Base-by-base conservation (phyloP, 2,113 vertebrate species). In the Mustela nigripes region DNA sequence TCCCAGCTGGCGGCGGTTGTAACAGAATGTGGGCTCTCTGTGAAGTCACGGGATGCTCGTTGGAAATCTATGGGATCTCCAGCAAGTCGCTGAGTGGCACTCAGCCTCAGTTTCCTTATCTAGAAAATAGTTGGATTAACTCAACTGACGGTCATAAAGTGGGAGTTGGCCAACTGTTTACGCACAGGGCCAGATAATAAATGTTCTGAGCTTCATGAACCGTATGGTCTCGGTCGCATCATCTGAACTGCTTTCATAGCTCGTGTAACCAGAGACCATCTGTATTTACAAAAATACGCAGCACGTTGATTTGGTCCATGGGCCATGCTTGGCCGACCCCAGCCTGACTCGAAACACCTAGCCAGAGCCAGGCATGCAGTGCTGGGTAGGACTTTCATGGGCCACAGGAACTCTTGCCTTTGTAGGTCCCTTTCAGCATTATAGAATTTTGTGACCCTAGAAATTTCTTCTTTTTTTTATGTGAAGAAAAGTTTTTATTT, bases 311-410 rank as follows among this genome's bases (percentile, higher is more conserved):
- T 8, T 26, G 50, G 62, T 18, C n/a, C 2, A 0, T 16, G 1
- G 5, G 4, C 67, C 74, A 4, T 9, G 10, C 45, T 67, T 28
- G 62, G 67, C 50, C 60, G 48, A 15, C 33, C 65, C 65, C 33
- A 18, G 5, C 21, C n/a, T 19, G 31, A 33, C 1, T 6, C 1
- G 28, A 78, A 53, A 45, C 1, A 0, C 24, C n/a, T 1, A 2
- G 22, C 39, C 42, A 2, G 53, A 24, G 28, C 5, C 58, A 50
- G 56, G 65, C 6, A 18, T 33, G 4, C 15, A 21, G 39, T 1
- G 3, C 74, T 39, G 11, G 0, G 5, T 69, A 24, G 9, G 50
- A 24, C 18, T 36, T 36, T 15, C 42, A 0, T 4, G 11, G 28
- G 39, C 39, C 21, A 18, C 1, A 0, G 7, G 36, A 28, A 9